These are phyloP conservation scores for Odontocolon sp. DNA, from an alignment of 2,888 invertebrate species.

Conservation along the genomic window DNA sequence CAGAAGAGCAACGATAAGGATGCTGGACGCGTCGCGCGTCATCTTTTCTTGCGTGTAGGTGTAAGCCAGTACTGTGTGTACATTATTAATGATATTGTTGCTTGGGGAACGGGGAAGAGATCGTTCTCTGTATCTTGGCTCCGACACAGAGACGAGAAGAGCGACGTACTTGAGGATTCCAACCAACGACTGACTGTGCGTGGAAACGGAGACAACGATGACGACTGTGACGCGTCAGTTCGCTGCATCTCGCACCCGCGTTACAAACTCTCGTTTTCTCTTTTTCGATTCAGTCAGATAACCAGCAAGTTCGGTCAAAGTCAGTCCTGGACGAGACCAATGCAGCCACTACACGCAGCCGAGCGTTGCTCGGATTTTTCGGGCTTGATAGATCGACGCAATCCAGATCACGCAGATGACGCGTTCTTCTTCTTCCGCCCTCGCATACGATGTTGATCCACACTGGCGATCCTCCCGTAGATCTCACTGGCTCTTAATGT, in stretches of 20 bases:
- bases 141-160: conserved; percentile 39
- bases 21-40: conserved; percentile 34
- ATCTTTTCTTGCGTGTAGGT: conserved; percentile 15
- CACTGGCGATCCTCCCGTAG: not conserved
- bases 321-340: not conserved
- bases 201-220: no score
- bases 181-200: conserved; percentile 36
- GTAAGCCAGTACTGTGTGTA: conserved; percentile 50
- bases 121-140: conserved; percentile 37
- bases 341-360: not conserved
- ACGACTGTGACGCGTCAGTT: conserved; percentile 45
- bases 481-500: conserved; percentile 64
- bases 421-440: conserved; percentile 58
- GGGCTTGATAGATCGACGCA: conserved; percentile 74
- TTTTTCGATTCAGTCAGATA: conserved; percentile 55
- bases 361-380: conserved; percentile 54
- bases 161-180: conserved; percentile 51
- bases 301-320: no score
- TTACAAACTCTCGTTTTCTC: conserved; percentile 62
- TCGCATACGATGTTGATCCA: not conserved
- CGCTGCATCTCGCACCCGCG: conserved; percentile 68
- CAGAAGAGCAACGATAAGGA: conserved; percentile 52
- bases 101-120: conserved; percentile 18
- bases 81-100: conserved; percentile 57
- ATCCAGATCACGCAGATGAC: conserved; percentile 72